These are phyloP conservation scores for Drosophila melanica DNA, from an alignment of 1,140 invertebrate species.

Conservation along the genomic window DNA sequence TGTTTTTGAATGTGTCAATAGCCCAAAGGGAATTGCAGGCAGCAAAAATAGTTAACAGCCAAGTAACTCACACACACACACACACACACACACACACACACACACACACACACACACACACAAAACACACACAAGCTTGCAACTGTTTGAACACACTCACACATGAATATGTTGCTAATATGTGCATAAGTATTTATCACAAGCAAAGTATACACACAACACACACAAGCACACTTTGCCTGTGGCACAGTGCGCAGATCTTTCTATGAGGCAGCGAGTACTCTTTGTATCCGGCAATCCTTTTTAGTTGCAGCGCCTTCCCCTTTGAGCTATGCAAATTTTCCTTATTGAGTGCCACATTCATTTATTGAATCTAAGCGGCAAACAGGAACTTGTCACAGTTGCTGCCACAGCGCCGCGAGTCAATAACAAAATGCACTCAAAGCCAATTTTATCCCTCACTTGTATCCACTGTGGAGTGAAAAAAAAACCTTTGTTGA, in stretches of 20 bases:
- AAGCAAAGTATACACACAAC: slow-evolving; percentile 34
- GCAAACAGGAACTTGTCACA: slow-evolving; percentile 29
- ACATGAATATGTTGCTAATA: slow-evolving; percentile 68
- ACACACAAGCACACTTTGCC: slow-evolving; percentile 17
- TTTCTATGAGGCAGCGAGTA: slow-evolving; percentile 14
- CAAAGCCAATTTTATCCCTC: slow-evolving; percentile 19
- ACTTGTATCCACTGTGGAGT: neutral
- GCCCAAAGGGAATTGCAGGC: slow-evolving; percentile 59
- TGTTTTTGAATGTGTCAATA: slow-evolving; percentile 71
- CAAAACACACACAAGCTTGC: slow-evolving; percentile 23
- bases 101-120: no score
- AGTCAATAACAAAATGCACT: slow-evolving; percentile 32
- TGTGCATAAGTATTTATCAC: slow-evolving; percentile 68
- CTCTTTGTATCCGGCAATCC: slow-evolving; percentile 19
- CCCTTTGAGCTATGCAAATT: slow-evolving; percentile 23
- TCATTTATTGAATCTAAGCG: slow-evolving; percentile 46
- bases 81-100: no score
- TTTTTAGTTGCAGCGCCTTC: neutral
- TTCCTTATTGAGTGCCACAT: slow-evolving; percentile 4
- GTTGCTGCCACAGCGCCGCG: slow-evolving; percentile 21
- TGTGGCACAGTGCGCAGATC: slow-evolving; percentile 29
- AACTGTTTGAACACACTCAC: slow-evolving; percentile 36
- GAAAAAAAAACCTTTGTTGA: slow-evolving; percentile 17
- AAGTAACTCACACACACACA: no score
- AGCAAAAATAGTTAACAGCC: slow-evolving; percentile 48